Evolutionary conservation across 2,113 vertebrate species (phyloP).

Genomic region (Brevimyrus niger): DNA sequence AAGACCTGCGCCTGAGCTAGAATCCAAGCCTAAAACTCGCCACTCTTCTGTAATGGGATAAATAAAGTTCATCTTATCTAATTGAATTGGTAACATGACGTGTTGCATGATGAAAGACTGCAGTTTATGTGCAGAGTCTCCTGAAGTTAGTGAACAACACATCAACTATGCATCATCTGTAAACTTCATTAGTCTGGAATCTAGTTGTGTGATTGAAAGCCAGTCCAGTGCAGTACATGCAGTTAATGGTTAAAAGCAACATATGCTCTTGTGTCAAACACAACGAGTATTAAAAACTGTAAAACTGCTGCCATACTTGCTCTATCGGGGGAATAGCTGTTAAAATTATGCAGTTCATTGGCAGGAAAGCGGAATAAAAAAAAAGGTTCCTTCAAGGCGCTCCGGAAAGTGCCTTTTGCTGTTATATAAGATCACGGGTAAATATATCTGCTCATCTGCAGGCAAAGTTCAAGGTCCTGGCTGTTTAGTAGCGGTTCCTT

Average conservation of each 20-base stretch:
- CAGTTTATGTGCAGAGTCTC: neutral
- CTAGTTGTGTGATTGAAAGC: neutral
- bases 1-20: neutral
- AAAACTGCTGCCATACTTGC: neutral
- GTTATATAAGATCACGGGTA: neutral
- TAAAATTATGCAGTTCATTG: neutral
- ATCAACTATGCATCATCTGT: neutral
- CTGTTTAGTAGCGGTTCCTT: neutral
- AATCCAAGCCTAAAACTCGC: neutral
- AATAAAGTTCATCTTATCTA: neutral
- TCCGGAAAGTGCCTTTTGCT: neutral
- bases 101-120: neutral
- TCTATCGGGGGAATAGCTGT: neutral
- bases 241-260: neutral
- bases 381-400: neutral
- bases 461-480: neutral
- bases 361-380: neutral
- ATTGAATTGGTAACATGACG: neutral
- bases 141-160: neutral
- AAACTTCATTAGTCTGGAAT: neutral
- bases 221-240: neutral
- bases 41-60: neutral
- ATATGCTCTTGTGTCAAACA: neutral
- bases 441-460: neutral
- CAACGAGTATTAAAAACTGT: neutral